Conservation (phyloP, 2,888 invertebrate species). For the Chloroclysta siterata region DNA sequence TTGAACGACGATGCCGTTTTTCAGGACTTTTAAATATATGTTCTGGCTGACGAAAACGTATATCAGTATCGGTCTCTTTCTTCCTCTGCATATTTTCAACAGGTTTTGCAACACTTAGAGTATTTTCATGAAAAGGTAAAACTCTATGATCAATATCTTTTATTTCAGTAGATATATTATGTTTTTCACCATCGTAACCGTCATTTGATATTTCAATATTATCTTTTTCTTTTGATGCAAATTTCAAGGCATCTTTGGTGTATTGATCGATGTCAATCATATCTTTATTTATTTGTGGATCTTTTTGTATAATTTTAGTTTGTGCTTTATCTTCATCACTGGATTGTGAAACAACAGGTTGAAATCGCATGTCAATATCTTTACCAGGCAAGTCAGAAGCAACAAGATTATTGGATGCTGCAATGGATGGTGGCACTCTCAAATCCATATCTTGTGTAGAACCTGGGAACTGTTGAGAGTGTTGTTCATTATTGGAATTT, state of each 20-base stretch:
- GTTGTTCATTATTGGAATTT: conserved; percentile 62
- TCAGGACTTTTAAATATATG: conserved; percentile 77
- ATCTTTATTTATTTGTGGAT: conserved; percentile 64
- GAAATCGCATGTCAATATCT: conserved; percentile 82
- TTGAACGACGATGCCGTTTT: conserved; percentile 76
- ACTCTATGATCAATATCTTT: conserved; percentile 82
- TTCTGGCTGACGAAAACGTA: conserved; percentile 76
- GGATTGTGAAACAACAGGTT: conserved; percentile 53
- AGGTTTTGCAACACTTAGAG: conserved; percentile 52
- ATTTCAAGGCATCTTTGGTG: conserved; percentile 82
- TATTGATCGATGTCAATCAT: conserved; percentile 83
- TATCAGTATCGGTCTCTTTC: conserved; percentile 76
- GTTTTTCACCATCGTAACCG: conserved; percentile 64
- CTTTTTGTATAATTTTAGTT: conserved; percentile 51
- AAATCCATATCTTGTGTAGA: conserved; percentile 77
- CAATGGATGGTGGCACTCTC: conserved; percentile 70
- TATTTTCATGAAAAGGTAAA: conserved; percentile 72
- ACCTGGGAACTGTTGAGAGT: conserved; percentile 54
- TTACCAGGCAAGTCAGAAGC: conserved; percentile 71
- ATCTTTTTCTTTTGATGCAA: conserved; percentile 78
- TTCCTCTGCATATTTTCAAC: conserved; percentile 51
- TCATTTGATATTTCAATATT: conserved; percentile 76
- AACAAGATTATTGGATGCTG: conserved; percentile 56
- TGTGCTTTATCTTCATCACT: conserved; percentile 51
- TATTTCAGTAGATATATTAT: conserved; percentile 58